Base-by-base conservation (phyloP, 2,888 invertebrate species). In the Antitype chi region DNA sequence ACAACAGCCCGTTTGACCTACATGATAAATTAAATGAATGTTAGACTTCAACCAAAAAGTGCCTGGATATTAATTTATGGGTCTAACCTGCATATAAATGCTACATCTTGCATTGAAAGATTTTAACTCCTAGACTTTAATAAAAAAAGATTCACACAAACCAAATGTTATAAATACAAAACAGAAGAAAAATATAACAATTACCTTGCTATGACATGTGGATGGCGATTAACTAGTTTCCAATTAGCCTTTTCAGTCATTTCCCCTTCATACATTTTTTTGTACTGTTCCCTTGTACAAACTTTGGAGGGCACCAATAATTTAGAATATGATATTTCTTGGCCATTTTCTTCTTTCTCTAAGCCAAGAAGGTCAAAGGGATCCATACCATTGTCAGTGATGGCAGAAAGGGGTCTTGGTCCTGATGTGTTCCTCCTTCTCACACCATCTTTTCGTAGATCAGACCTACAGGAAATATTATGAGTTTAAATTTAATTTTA, bases 241-340 rank as follows among this genome's bases (percentile, higher is more conserved):
- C 95, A 95, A 83, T 92, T 94, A 47, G 93, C 90, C 85, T 96
- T 97, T 78, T 97, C 97, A 85, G 90, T 92, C 70, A 94, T 94
- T 78, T 97, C 97, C 62, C 95, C 94, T 87, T 96, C 97, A 92
- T 95, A 96, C 94, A 96, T 95, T 85, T 95, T 96, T 83, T 94
- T 94, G 82, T 95, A 95, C 70, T 96, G 96, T 74, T 97, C 96
- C 81, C 96, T 93, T 32, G 95, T 94, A 83, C 93, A 94, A 55
- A 95, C 89, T 87, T 94, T 97, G 32, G 99, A 98, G 70, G 99
- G 98, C 73, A 98, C 97, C 84, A 99, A 95, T 79, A 99, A 95
- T 92, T 98, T 98, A 57, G 98, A 98, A 95, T 99, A 99, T 28
- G 99, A 99, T 89, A 99, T 97, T 94, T 99, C 99, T 98, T 99